phyloP scores from a whole-genome alignment of 2,888 invertebrate species.

The Celastrina argiolus region DNA sequence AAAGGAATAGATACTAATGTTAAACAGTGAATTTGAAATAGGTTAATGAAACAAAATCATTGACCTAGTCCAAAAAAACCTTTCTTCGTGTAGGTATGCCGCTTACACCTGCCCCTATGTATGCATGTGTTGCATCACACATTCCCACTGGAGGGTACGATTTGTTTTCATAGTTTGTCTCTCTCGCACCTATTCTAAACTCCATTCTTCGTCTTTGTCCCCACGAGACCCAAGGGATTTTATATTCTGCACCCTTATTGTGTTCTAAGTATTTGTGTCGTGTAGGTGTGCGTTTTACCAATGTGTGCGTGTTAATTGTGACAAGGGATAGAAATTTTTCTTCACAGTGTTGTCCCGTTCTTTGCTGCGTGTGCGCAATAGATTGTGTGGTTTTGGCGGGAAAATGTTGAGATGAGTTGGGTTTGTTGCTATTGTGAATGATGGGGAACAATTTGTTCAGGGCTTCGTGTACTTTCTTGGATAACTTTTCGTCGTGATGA shows the following conservation, averaged over 20 bases:
- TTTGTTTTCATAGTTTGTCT: conserved; percentile 59
- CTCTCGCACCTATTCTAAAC: conserved; percentile 42
- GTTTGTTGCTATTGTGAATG: conserved; percentile 41
- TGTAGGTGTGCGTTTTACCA: conserved; percentile 48
- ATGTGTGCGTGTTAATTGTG: conserved; percentile 30
- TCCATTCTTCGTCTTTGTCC: conserved; percentile 47
- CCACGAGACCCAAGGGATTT: conserved; percentile 55
- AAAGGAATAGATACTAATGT: background rate
- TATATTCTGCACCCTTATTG: conserved; percentile 68
- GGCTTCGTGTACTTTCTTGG: conserved; percentile 43
- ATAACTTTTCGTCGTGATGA: conserved; percentile 60
- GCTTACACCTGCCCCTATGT: conserved; percentile 62
- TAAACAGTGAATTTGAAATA: background rate
- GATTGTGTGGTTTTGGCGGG: conserved; percentile 65
- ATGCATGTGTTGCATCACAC: conserved; percentile 60
- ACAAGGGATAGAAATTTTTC: conserved; percentile 45
- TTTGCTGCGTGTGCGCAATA: conserved; percentile 48
- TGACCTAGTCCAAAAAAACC: conserved; percentile 62
- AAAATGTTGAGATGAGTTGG: conserved; percentile 40
- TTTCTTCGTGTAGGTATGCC: conserved; percentile 59
- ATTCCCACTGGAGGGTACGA: conserved; percentile 61
- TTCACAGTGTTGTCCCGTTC: conserved; percentile 50
- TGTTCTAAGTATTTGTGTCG: conserved; percentile 49
- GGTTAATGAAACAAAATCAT: conserved; percentile 30
- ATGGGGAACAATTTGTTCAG: conserved; percentile 47